A percentile compares a stretch with the other conserved stretches of the same genome.
Conservation (phyloP, 2,113 vertebrate genomes). For the Neopipo cinnamomea region DNA sequence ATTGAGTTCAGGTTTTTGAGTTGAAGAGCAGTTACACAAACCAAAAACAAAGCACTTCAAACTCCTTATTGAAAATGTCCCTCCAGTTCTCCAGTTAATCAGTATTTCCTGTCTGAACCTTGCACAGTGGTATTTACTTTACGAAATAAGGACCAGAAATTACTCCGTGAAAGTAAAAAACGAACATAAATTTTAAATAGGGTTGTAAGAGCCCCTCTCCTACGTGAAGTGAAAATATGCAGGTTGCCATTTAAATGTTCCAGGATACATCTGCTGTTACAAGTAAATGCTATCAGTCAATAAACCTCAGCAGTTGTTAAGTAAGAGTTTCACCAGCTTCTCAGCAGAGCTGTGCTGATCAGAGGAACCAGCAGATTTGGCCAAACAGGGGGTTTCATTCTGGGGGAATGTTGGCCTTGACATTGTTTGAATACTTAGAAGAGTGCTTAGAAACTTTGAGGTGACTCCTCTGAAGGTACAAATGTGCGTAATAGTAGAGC, state of each 20-base stretch:
- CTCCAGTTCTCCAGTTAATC: background rate
- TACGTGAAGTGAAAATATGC: background rate
- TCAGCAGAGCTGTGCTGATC: background rate
- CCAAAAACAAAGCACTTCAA: background rate
- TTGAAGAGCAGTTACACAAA: background rate
- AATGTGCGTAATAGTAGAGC: background rate
- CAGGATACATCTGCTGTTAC: background rate
- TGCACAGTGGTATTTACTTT: background rate
- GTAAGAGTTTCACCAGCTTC: background rate
- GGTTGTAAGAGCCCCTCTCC: background rate
- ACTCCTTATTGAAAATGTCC: background rate
- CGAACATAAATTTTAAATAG: background rate
- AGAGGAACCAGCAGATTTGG: background rate
- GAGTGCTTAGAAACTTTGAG: background rate
- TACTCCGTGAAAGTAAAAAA: background rate
- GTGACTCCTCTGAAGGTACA: background rate
- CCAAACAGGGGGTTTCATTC: background rate
- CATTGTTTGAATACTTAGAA: background rate
- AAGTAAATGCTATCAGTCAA: background rate
- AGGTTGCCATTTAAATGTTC: background rate
- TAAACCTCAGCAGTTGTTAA: background rate
- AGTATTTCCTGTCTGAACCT: background rate
- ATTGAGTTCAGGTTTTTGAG: background rate
- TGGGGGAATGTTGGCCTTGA: background rate
- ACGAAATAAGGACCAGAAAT: background rate